Evolutionary conservation across 2,797 vertebrate species (phyloP).

Genomic region (Etheostoma nigrum): DNA sequence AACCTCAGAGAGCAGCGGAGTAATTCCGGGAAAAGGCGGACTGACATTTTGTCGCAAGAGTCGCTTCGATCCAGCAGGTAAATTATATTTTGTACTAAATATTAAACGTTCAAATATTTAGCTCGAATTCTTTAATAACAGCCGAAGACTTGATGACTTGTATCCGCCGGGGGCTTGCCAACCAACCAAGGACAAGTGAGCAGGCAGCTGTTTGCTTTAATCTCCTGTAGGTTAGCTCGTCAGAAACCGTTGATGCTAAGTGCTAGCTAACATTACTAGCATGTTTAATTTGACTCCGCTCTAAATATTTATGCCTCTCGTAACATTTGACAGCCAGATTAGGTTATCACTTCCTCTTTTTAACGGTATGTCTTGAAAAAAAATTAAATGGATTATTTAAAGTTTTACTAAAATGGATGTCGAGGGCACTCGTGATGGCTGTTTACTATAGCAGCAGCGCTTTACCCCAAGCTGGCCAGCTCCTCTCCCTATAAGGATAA

Average conservation of each 20-base stretch:
- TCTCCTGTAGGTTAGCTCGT: slow-evolving; percentile 66
- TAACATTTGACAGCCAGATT: background rate
- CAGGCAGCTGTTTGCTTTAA: slow-evolving; percentile 79
- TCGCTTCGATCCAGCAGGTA: slow-evolving; percentile 76
- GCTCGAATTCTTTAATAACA: background rate
- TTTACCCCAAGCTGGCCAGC: slow-evolving; percentile 47
- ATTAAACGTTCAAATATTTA: background rate
- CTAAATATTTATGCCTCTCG: background rate
- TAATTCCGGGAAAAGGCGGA: slow-evolving; percentile 97
- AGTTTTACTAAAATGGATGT: slow-evolving; percentile 68
- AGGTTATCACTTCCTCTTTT: rapidly evolving
- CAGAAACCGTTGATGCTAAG: slow-evolving; percentile 71
- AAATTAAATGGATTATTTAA: slow-evolving; percentile 54
- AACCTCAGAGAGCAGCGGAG: slow-evolving; percentile 88
- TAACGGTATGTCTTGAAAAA: background rate
- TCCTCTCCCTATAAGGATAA: slow-evolving; percentile 63
- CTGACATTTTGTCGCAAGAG: slow-evolving; percentile 85
- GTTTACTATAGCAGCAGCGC: slow-evolving; percentile 74
- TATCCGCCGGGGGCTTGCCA: slow-evolving; percentile 34
- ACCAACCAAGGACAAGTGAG: slow-evolving; percentile 73
- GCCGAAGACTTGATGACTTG: slow-evolving; percentile 15
- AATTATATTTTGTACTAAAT: slow-evolving; percentile 39
- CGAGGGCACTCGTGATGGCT: slow-evolving; percentile 72
- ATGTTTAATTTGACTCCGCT: slow-evolving; percentile 46
- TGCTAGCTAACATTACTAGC: slow-evolving; percentile 75